Evolutionary conservation across 2,797 vertebrate genomes (phyloP), one percentile per base, ranked within the genome.

Genomic region (Artibeus lituratus): DNA sequence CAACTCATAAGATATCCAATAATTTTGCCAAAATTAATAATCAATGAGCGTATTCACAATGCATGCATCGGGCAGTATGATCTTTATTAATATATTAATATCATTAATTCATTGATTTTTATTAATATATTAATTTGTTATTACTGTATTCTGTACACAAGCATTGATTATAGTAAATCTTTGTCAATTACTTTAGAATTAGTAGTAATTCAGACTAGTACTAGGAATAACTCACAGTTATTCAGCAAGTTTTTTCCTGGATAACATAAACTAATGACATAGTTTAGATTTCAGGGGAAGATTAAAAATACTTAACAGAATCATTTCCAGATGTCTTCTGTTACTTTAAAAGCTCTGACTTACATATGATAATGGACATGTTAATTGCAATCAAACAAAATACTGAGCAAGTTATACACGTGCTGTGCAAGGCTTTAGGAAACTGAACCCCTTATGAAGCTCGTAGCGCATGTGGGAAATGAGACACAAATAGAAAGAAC

Each of bases 161-260:
- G 55, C 55, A 86, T 3, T 55, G 85, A 87, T 69, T 72, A 72
- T 2, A 53, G 51, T 57, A 47, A 89, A 81, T 94, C 42, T 82
- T 83, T n/a, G 37, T 76, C 24, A 69, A 10, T 77, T 88, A 82
- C 87, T 94, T 39, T 42, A 49, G 80, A 73, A 94, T 96, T 55
- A 77, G 86, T 81, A 82, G 51, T 67, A 92, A 92, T 93, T 76
- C 32, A 87, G 53, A 77, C 10, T 55, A 14, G 42, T 39, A 29
- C 26, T 55, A 77, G 81, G 35, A 86, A 84, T 39, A 77, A 92
- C 72, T 89, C 81, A 81, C n/a, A 91, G 42, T 11, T 15, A 53
- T 24, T 97, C 57, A 80, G 69, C 57, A 88, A 21, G 81, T 77
- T 96, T 96, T 32, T 91, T 55, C 77, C 85, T 90, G n/a, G 26